Percentiles rank a stretch among this genome's conserved stretches.
These are phyloP conservation scores for Drosophila picticornis DNA, from an alignment of 2,888 invertebrate species.

Conservation along the genomic window DNA sequence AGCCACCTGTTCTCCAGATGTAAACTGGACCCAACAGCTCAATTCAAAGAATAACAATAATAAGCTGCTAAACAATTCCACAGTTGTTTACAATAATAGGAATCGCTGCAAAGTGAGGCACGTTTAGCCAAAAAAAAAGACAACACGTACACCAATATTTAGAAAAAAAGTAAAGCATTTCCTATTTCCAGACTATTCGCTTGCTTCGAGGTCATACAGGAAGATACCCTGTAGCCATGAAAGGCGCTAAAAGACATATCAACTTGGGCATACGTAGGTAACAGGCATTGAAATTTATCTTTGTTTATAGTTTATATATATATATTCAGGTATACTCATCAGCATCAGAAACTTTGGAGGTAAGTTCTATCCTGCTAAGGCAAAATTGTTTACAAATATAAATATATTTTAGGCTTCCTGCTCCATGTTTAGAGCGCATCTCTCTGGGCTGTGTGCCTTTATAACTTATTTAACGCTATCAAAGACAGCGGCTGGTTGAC, in stretches of 20 bases:
- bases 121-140: slow-evolving; percentile 9
- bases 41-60: slow-evolving; percentile 6
- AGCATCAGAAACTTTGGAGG: not conserved
- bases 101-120: not conserved
- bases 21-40: slow-evolving; percentile 10
- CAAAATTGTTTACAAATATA: not conserved
- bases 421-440: not conserved
- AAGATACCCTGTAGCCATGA: slow-evolving; percentile 8
- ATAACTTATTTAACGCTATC: slow-evolving; percentile 24
- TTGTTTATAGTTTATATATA: not conserved
- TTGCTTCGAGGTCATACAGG: slow-evolving; percentile 4
- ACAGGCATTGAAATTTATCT: not conserved
- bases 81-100: slow-evolving; percentile 44
- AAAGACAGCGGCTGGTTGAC: slow-evolving; percentile 1
- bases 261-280: not conserved
- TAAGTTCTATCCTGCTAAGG: not conserved
- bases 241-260: not conserved
- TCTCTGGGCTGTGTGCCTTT: not conserved
- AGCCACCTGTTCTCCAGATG: slow-evolving; percentile 42
- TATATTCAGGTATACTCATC: not conserved
- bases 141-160: slow-evolving; percentile 36
- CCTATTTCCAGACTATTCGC: slow-evolving; percentile 1
- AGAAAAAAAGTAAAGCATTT: not conserved
- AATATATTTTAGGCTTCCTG: not conserved
- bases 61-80: slow-evolving; percentile 21